Conservation (phyloP, 1,140 invertebrate species). For the Nebria ingens region DNA sequence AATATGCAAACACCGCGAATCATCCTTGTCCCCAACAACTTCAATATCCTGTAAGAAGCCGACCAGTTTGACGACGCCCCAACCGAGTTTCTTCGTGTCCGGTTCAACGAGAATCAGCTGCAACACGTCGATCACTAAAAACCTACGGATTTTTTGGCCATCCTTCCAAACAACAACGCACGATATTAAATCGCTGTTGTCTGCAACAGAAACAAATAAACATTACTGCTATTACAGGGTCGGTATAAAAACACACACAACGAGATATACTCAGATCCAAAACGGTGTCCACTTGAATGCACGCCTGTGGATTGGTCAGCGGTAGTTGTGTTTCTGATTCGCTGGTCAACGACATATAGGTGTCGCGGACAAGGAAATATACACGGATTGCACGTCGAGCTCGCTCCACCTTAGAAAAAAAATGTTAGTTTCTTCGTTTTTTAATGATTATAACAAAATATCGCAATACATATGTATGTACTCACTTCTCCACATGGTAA, state of each 20-base stretch:
- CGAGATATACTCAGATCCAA: constrained; percentile 79
- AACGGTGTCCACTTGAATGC: constrained; percentile 84
- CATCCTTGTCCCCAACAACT: constrained; percentile 85
- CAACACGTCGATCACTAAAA: constrained; percentile 88
- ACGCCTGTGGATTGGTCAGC: constrained; percentile 78
- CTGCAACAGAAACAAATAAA: constrained; percentile 41
- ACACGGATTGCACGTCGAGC: constrained; percentile 86
- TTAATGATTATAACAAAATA: neutral
- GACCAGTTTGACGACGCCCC: constrained; percentile 94
- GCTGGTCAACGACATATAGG: constrained; percentile 69
- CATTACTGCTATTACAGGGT: neutral
- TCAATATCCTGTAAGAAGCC: constrained; percentile 76
- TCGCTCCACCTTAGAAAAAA: constrained; percentile 67
- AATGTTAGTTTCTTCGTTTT: neutral
- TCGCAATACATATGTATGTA: constrained; percentile 7
- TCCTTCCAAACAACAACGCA: constrained; percentile 89
- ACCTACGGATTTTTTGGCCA: constrained; percentile 78
- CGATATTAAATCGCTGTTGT: constrained; percentile 93
- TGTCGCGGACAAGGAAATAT: constrained; percentile 83
- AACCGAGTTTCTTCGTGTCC: constrained; percentile 82
- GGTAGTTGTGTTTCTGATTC: constrained; percentile 83
- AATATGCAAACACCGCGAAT: constrained; percentile 89
- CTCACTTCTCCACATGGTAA: constrained; percentile 88
- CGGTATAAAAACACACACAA: constrained; percentile 29
- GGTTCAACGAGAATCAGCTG: constrained; percentile 96